Conservation (phyloP, 2,113 vertebrate species). For the Corydoras maculifer region DNA sequence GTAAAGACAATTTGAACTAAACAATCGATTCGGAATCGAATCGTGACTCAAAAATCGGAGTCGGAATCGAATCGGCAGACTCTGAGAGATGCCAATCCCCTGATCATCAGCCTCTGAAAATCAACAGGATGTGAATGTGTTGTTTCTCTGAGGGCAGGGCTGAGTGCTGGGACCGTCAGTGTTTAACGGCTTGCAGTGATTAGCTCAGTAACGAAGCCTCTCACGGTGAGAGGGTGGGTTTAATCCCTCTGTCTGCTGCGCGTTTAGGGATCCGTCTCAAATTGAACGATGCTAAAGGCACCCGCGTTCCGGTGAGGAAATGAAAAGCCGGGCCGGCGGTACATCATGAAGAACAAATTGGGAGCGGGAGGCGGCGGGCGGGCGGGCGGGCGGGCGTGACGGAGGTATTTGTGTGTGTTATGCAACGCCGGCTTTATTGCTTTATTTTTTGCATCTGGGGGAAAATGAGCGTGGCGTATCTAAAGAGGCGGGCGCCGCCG, state of each 20-base stretch:
- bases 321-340: slow-evolving; percentile 36
- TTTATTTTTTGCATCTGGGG: slow-evolving; percentile 42
- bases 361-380: slow-evolving; percentile 15
- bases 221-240: background rate
- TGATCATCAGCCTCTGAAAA: too few relatives aligned
- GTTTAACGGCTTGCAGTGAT: too few relatives aligned
- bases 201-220: too few relatives aligned
- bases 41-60: too few relatives aligned
- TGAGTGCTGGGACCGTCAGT: too few relatives aligned
- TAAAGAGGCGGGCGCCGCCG: slow-evolving; percentile 10
- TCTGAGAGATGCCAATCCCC: too few relatives aligned
- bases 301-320: slow-evolving; percentile 38
- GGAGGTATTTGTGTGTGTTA: slow-evolving; percentile 45
- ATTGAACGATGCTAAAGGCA: slow-evolving; percentile 38
- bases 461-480: slow-evolving; percentile 33
- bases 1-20: too few relatives aligned
- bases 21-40: too few relatives aligned
- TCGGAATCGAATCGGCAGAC: too few relatives aligned
- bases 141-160: too few relatives aligned
- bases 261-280: slow-evolving; percentile 30
- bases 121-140: too few relatives aligned
- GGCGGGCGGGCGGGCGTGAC: slow-evolving; percentile 17
- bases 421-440: slow-evolving; percentile 44
- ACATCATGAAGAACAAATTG: slow-evolving; percentile 45
- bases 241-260: slow-evolving; percentile 23